Percentiles rank a stretch among this genome's conserved stretches.
Conservation (phyloP, 2,888 invertebrate species). For the Brassicogethes aeneus region DNA sequence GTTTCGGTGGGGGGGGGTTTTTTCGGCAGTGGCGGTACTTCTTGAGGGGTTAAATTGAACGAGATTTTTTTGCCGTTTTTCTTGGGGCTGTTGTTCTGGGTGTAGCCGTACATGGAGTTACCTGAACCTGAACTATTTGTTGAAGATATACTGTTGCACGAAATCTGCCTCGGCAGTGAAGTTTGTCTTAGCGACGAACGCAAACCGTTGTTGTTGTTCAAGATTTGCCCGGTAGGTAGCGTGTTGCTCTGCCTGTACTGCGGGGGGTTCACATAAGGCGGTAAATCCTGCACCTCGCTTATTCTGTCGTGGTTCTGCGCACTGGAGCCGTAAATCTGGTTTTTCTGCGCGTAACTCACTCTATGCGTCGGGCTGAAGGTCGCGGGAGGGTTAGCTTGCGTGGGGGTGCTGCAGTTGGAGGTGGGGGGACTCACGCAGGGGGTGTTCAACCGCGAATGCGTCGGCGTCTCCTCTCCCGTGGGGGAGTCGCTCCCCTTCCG, state of each 20-base stretch:
- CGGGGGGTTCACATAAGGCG: slow-evolving; percentile 38
- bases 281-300: slow-evolving; percentile 27
- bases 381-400: slow-evolving; percentile 31
- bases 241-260: slow-evolving; percentile 33
- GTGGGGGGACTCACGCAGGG: slow-evolving; percentile 36
- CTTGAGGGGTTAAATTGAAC: slow-evolving; percentile 49
- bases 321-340: slow-evolving; percentile 14
- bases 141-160: slow-evolving; percentile 48
- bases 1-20: slow-evolving; percentile 69
- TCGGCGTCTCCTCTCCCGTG: slow-evolving; percentile 41
- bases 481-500: slow-evolving; percentile 40
- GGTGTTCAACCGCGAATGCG: slow-evolving; percentile 38
- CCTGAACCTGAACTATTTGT: slow-evolving; percentile 42
- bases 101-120: slow-evolving; percentile 34
- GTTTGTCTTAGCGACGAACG: slow-evolving; percentile 35
- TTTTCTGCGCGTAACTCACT: slow-evolving; percentile 16
- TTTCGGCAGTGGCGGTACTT: slow-evolving; percentile 52
- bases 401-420: slow-evolving; percentile 36
- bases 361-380: slow-evolving; percentile 32
- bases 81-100: slow-evolving; percentile 46
- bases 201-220: slow-evolving; percentile 29
- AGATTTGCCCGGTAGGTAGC: slow-evolving; percentile 29
- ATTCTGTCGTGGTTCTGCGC: slow-evolving; percentile 31
- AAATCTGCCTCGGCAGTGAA: slow-evolving; percentile 47
- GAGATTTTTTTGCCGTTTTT: slow-evolving; percentile 55